phyloP scores from a whole-genome alignment of 2,797 vertebrate genomes.

The Melopsittacus undulatus region DNA sequence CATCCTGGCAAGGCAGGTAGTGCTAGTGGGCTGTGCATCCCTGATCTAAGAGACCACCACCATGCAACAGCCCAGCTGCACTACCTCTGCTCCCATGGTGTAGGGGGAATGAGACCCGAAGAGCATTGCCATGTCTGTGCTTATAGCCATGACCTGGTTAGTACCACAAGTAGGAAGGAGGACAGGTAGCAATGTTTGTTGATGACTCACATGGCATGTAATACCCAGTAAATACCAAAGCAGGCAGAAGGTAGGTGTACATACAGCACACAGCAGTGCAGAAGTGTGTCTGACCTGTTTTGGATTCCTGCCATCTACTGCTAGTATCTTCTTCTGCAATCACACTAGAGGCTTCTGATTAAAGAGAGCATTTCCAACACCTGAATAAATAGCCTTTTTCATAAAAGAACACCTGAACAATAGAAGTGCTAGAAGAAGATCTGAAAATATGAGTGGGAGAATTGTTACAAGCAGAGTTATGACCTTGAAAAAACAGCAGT shows the following conservation, averaged over 20 bases:
- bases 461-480: not conserved
- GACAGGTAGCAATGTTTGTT: not conserved
- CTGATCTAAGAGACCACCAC: not conserved
- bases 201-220: not conserved
- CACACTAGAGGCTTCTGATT: slow-evolving; percentile 2
- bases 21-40: not conserved
- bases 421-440: not conserved
- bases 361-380: slow-evolving; percentile 11
- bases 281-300: not conserved
- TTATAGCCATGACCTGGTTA: not conserved
- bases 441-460: not conserved
- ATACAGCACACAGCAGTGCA: not conserved
- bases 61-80: not conserved
- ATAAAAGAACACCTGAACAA: slow-evolving; percentile 24
- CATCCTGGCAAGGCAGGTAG: not conserved
- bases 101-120: rapidly evolving
- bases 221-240: not conserved
- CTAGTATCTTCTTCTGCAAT: not conserved
- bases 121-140: not conserved
- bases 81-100: rapidly evolving
- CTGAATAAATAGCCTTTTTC: slow-evolving; percentile 26
- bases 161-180: rapidly evolving
- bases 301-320: slow-evolving; percentile 3
- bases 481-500: slow-evolving; percentile 27
- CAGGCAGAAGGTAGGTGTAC: not conserved